Evolutionary conservation across 2,888 invertebrate species (phyloP), one percentile per base, ranked within the genome.

Genomic region (Sceliomorpha sp.): DNA sequence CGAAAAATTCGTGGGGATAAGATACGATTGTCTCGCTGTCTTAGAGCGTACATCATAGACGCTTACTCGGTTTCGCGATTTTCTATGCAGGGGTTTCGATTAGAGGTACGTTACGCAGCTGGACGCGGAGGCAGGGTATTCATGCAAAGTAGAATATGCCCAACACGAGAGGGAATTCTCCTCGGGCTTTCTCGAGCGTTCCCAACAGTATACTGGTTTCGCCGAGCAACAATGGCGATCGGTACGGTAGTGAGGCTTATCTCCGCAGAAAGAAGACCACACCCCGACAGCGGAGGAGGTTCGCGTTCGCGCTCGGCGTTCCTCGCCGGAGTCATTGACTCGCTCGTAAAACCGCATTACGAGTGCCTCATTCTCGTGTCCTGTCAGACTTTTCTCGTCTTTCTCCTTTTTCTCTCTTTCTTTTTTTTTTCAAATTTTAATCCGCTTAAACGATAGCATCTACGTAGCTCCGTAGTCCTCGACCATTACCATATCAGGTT

Each of bases 401-500:
- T 67, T 51, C 32, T 40, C 29, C 31, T 24, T 55, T 14, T 5
- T 39, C n/a, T 37, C 7, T 36, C 9, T 32, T 51, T 27, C 42
- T 68, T 72, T 59, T 58, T 70, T 73, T 44, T 51, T 58, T 66
- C 64, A 47, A 75, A 73, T 74, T 68, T 74, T 72, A 78, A 76
- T 77, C 76, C 77, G 72, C 62, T 67, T 58, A 74, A 69, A 66
- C 78, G 81, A 78, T 76, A 79, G 71, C 76, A 80, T 80, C 81
- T 81, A 74, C 73, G 63, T 10, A 15, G 31, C 27, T 14, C 34
- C 37, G 75, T 77, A 74, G 63, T 81, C 78, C 79, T 20, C 74
- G 76, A 74, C 75, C 69, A 81, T 81, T 81, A 78, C 75, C 81
- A 78, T 81, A 81, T 80, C 75, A 75, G 76, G 80, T 81, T 81